Percentiles rank a stretch among this genome's conserved stretches.
Conservation (phyloP, 1,140 invertebrate species). For the Ostrea denselamellosa region DNA sequence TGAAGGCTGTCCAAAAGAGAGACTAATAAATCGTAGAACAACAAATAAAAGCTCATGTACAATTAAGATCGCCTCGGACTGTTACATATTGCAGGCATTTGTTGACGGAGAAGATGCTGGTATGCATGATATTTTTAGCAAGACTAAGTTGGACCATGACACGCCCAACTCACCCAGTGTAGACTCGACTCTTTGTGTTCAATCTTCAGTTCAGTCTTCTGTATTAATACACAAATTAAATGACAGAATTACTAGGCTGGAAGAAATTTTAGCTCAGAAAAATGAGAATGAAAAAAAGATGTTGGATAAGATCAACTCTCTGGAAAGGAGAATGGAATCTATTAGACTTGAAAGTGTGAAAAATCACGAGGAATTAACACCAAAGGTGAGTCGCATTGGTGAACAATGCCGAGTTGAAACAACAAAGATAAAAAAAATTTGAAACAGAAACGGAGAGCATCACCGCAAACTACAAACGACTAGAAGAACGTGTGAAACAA, state of each 20-base stretch:
- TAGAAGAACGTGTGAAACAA: background rate
- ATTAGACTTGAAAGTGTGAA: background rate
- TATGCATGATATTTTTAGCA: background rate
- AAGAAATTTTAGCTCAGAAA: background rate
- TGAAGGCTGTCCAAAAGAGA: background rate
- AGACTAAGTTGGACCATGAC: background rate
- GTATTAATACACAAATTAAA: background rate
- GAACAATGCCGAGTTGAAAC: background rate
- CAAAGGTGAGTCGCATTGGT: background rate
- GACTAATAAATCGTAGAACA: background rate
- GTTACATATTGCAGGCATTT: background rate
- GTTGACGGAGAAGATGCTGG: background rate
- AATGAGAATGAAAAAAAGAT: background rate
- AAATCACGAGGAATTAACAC: background rate
- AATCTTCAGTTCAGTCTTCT: background rate
- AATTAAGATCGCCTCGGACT: background rate
- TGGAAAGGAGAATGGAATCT: background rate
- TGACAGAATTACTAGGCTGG: background rate
- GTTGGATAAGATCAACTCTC: background rate
- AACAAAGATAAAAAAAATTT: background rate
- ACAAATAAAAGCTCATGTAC: background rate
- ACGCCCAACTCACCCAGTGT: background rate
- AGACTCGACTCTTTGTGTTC: background rate
- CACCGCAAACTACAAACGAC: background rate
- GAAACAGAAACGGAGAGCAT: background rate